These are phyloP conservation scores for Oscheius sp. DNA, from an alignment of 2,888 invertebrate genomes.

Conservation along the genomic window DNA sequence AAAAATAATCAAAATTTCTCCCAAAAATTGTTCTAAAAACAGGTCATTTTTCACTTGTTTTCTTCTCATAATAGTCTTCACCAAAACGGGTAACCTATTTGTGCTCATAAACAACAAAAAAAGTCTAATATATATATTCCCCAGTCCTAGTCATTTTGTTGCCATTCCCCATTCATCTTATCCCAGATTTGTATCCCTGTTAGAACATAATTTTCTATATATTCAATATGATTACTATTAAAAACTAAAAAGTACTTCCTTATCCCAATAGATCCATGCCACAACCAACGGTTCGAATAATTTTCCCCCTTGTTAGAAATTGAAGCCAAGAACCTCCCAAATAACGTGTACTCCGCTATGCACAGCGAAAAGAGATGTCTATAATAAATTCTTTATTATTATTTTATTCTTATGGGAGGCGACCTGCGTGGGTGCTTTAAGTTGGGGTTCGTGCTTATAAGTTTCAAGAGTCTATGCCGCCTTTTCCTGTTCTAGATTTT, in stretches of 20 bases:
- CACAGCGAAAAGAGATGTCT: constrained; percentile 1
- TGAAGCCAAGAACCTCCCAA: not conserved
- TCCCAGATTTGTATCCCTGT: not conserved
- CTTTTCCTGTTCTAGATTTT: no score
- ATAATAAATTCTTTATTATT: constrained; percentile 13
- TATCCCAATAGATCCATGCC: no score
- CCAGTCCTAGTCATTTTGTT: constrained; percentile 8
- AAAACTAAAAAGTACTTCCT: no score
- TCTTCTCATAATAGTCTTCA: not conserved
- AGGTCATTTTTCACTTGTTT: not conserved
- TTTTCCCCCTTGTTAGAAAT: not conserved
- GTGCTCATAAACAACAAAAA: not conserved
- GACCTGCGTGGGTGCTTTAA: no score
- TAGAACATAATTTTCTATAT: not conserved
- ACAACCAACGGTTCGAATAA: not conserved
- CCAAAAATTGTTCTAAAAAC: not conserved
- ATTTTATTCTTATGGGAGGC: no score
- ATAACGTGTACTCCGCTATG: not conserved
- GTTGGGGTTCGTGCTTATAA: no score
- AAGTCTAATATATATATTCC: not conserved
- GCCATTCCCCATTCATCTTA: not conserved
- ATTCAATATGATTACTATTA: not conserved
- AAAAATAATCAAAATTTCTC: no score
- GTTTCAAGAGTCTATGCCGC: no score
- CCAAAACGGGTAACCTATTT: not conserved